Conservation (phyloP, 2,797 vertebrate genomes). For the Menidia menidia region DNA sequence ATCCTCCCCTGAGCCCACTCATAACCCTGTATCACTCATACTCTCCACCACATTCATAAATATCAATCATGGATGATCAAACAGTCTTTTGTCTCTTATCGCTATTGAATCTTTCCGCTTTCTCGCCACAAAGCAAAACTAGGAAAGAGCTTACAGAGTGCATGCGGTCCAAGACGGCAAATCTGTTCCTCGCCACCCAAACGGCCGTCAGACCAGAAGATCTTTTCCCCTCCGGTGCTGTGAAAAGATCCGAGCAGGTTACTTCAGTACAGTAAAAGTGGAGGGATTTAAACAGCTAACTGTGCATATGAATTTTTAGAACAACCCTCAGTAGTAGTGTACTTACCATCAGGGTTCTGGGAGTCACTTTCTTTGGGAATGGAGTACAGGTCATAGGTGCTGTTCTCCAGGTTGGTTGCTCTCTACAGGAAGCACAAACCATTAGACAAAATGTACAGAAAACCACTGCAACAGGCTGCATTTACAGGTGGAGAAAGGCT, state of each 20-base stretch:
- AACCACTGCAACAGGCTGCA: background rate
- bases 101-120: background rate
- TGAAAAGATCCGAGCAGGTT: slow-evolving; percentile 7
- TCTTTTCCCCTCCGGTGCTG: slow-evolving; percentile 95
- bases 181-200: slow-evolving; percentile 97
- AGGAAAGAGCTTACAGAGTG: slow-evolving; percentile 88
- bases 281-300: no score
- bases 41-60: no score
- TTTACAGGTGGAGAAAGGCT: slow-evolving; percentile 50
- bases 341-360: slow-evolving; percentile 94
- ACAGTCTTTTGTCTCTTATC: no score
- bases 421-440: slow-evolving; percentile 78
- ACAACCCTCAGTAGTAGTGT: no score
- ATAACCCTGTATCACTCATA: no score
- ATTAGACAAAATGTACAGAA: slow-evolving; percentile 6
- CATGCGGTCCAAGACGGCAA: slow-evolving; percentile 96
- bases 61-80: no score
- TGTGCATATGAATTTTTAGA: no score
- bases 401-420: slow-evolving; percentile 97
- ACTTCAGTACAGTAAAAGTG: background rate
- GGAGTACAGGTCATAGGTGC: slow-evolving; percentile 95
- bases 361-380: slow-evolving; percentile 97
- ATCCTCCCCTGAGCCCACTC: no score
- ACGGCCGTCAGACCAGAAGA: slow-evolving; percentile 97
- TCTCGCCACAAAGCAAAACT: background rate